These are phyloP conservation scores for Pemphigus obesinymphae DNA, from an alignment of 1,140 invertebrate genomes.

Conservation along the genomic window DNA sequence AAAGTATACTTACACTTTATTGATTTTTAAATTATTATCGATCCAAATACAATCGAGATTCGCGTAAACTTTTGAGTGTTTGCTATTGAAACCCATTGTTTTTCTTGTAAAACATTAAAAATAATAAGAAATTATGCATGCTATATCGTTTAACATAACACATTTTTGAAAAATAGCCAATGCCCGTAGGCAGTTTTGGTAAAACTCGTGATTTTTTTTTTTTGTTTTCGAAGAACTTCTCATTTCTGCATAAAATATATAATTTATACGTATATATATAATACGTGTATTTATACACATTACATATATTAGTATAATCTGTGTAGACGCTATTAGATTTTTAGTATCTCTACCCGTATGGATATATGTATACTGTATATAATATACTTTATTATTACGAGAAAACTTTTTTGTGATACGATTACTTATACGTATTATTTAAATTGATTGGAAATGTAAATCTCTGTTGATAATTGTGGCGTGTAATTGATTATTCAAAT, in stretches of 20 bases:
- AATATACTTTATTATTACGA: background rate
- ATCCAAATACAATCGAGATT: too few species aligned
- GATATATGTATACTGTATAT: background rate
- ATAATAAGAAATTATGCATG: background rate
- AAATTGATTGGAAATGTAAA: too few species aligned
- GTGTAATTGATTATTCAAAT: too few species aligned
- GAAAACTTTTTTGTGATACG: too few species aligned
- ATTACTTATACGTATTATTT: too few species aligned
- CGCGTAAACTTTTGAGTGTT: too few species aligned
- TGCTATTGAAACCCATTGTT: background rate
- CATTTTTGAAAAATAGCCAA: background rate
- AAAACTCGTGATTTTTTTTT: background rate
- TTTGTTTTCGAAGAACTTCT: background rate
- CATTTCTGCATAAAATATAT: background rate
- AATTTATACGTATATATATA: too few species aligned
- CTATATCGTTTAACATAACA: background rate
- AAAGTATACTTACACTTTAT: too few species aligned
- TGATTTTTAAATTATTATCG: too few species aligned
- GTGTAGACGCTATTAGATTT: background rate
- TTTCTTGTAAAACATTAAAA: background rate
- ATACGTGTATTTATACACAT: too few species aligned
- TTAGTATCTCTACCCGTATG: background rate
- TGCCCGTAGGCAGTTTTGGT: background rate
- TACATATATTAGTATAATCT: too few species aligned
- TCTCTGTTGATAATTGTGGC: too few species aligned